phyloP scores from a whole-genome alignment of 2,888 invertebrate species.

The Auanema freiburgensis region DNA sequence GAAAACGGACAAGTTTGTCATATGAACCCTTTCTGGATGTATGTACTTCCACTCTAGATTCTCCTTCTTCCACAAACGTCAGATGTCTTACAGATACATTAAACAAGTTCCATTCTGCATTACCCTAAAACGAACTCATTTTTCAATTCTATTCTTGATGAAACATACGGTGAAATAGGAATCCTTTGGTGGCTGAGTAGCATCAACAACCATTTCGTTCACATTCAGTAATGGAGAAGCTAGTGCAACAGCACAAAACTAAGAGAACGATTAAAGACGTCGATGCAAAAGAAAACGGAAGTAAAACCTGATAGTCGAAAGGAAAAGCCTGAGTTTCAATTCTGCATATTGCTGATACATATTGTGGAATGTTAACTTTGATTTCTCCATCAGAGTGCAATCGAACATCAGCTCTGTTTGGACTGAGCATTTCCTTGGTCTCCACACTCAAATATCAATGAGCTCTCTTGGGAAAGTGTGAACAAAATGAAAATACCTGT shows the following conservation, averaged over 20 bases:
- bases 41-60: slow-evolving; percentile 29
- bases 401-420: slow-evolving; percentile 52
- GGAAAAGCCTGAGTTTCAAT: slow-evolving; percentile 53
- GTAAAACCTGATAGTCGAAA: slow-evolving; percentile 43
- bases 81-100: slow-evolving; percentile 58
- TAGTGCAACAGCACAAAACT: slow-evolving; percentile 56
- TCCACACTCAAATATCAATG: slow-evolving; percentile 40
- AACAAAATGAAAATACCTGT: slow-evolving; percentile 26
- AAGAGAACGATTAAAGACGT: slow-evolving; percentile 8
- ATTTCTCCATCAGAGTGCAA: slow-evolving; percentile 31
- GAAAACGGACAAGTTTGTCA: not conserved
- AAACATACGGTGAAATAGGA: slow-evolving; percentile 52
- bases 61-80: slow-evolving; percentile 52
- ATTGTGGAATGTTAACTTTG: slow-evolving; percentile 55
- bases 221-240: slow-evolving; percentile 55
- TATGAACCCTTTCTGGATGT: not conserved
- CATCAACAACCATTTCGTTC: slow-evolving; percentile 56
- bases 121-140: slow-evolving; percentile 41
- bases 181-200: slow-evolving; percentile 54
- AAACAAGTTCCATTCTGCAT: slow-evolving; percentile 58
- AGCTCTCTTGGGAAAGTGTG: not conserved
- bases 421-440: slow-evolving; percentile 57
- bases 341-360: slow-evolving; percentile 56
- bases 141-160: not conserved
- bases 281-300: not conserved